These are phyloP conservation scores for Pardalotus punctatus DNA, from an alignment of 2,113 vertebrate species.

Conservation along the genomic window DNA sequence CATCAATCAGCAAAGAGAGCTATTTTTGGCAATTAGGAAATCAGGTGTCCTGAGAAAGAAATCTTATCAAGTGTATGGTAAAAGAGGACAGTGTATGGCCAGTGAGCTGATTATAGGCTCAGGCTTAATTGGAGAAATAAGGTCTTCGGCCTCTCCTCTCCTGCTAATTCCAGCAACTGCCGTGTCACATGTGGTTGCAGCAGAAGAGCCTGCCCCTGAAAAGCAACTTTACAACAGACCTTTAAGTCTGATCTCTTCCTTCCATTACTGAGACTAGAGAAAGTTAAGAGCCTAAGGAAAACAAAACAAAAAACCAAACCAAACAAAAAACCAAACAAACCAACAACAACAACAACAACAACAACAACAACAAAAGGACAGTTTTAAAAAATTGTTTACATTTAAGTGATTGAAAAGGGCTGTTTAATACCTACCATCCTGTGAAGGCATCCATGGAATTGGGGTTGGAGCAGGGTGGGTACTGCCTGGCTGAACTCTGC, in stretches of 20 bases:
- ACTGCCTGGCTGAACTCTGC: background rate
- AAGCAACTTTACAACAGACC: background rate
- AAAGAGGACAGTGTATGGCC: background rate
- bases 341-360: too few relatives aligned
- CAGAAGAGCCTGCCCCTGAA: background rate
- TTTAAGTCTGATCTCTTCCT: background rate
- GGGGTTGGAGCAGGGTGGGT: fast-evolving
- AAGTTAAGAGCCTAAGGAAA: background rate
- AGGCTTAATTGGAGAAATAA: background rate
- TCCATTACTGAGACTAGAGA: background rate
- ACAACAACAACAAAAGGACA: too few relatives aligned
- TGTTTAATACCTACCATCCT: background rate
- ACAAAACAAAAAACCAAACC: background rate
- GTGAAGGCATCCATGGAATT: background rate
- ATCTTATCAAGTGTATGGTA: background rate
- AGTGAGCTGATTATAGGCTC: conserved; percentile 4
- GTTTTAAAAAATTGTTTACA: background rate
- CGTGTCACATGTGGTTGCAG: background rate
- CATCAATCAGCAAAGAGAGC: background rate
- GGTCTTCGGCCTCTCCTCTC: background rate
- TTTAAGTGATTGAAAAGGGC: background rate
- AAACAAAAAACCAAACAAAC: background rate
- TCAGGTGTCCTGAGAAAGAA: background rate
- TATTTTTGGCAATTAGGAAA: background rate
- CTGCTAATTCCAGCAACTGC: background rate